These are phyloP conservation scores for Spondyliosoma cantharus DNA, from an alignment of 2,797 vertebrate genomes.

Conservation along the genomic window DNA sequence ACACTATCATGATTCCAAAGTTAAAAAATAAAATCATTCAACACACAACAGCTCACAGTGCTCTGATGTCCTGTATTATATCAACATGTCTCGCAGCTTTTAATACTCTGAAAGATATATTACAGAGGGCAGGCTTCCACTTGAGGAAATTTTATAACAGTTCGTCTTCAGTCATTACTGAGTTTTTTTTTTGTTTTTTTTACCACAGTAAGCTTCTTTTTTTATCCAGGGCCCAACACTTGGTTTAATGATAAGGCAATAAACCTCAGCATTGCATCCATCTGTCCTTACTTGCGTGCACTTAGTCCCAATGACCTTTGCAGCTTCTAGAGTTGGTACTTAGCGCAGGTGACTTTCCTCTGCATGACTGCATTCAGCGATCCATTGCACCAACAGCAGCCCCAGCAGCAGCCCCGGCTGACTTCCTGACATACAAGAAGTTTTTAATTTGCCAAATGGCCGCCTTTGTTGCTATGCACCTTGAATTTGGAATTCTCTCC, in stretches of 20 bases:
- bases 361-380: constrained; percentile 41
- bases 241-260: constrained; percentile 45
- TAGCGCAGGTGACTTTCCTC: constrained; percentile 57
- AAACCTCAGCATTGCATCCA: constrained; percentile 37
- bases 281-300: constrained; percentile 41
- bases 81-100: constrained; percentile 23
- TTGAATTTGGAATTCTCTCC: constrained; percentile 55
- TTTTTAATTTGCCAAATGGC: constrained; percentile 64
- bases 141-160: neutral
- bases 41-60: neutral
- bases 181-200: neutral
- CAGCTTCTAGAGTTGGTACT: constrained; percentile 46
- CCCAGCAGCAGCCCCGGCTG: constrained; percentile 39
- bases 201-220: neutral
- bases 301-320: constrained; percentile 59
- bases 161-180: neutral
- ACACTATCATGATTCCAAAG: constrained; percentile 29
- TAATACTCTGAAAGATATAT: constrained; percentile 20
- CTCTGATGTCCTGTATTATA: neutral
- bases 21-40: constrained; percentile 37
- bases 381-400: constrained; percentile 20
- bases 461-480: constrained; percentile 46
- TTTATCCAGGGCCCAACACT: constrained; percentile 14
- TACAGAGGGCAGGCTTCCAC: neutral
- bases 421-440: constrained; percentile 61